phyloP scores from a whole-genome alignment of 2,888 invertebrate genomes.

The Brassicogethes aeneus region DNA sequence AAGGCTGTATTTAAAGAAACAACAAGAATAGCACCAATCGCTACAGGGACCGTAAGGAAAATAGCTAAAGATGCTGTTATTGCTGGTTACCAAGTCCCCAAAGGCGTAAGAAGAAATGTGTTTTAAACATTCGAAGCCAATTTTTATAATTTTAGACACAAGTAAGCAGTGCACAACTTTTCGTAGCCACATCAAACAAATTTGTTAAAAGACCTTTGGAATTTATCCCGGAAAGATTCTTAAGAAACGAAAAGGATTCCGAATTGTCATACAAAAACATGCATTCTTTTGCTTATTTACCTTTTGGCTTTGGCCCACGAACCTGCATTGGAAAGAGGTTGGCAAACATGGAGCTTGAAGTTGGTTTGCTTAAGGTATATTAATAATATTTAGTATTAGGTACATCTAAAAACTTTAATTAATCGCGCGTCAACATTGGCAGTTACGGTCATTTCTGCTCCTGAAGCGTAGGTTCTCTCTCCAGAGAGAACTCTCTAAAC shows the following conservation, averaged over 20 bases:
- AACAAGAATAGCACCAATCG: constrained; percentile 34
- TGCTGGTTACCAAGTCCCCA: constrained; percentile 34
- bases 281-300: constrained; percentile 5
- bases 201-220: not conserved
- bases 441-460: too few relatives aligned
- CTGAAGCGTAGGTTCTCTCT: too few relatives aligned
- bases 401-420: not conserved
- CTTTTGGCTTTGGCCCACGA: constrained; percentile 6
- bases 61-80: constrained; percentile 29
- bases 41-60: constrained; percentile 18
- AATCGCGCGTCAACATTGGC: too few relatives aligned
- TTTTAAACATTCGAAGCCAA: not conserved
- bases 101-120: constrained; percentile 28
- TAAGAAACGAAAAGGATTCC: constrained; percentile 1
- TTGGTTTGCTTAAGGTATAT: constrained; percentile 4
- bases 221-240: constrained; percentile 7
- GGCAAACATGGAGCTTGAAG: constrained; percentile 5
- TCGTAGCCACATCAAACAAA: not conserved
- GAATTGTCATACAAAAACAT: constrained; percentile 4
- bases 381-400: not conserved
- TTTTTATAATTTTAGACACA: too few relatives aligned
- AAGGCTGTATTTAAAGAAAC: constrained; percentile 57
- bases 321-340: constrained; percentile 6
- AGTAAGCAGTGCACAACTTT: too few relatives aligned
- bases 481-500: too few relatives aligned